Base-by-base conservation (phyloP, 2,113 vertebrate genomes). In the Oreochromis niloticus region DNA sequence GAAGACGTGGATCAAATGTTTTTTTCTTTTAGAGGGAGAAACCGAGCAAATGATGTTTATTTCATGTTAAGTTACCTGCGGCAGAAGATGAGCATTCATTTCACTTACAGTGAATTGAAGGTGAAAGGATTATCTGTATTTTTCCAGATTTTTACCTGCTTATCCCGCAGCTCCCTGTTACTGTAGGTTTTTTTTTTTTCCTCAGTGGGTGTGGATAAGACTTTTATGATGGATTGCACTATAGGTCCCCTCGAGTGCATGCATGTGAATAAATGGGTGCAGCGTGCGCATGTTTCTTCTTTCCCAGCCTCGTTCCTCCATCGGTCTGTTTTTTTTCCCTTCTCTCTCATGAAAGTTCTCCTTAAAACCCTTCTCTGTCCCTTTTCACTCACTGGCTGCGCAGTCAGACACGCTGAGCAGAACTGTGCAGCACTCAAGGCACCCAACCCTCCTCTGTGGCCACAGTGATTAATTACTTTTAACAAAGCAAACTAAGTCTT, bases 391-490 rank as follows among this genome's bases (percentile, higher is more conserved):
- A 79, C 79, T 56, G 85, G 81, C 57, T 85, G 19, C 82, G 24
- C 86, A 55, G 71, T 43, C 55, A 54, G 59, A 75, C 39, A 10
- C 81, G 87, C 86, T 88, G 83, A 66, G 86, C 80, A 73, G 84
- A 91, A 85, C 57, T 39, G 83, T 52, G 24, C 22, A 80, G 85
- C 85, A 82, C 91, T 90, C 66, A 19, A 85, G 86, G 92, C 90
- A 52, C 81, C 83, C 14, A 68, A 68, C 63, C 75, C 87, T 95
- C 93, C 93, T 93, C 88, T 19, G 87, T 85, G 89, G 93, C 91
- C 73, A 79, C 93, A 56, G 91, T 94, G 95, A 96, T 95, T 96
- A 96, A 96, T 96, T 95, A 93, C 93, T 95, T 95, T 95, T 93
- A 95, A 93, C 94, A 95, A 95, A 96, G 93, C 93, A 95, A 96